Evolutionary conservation across 2,888 invertebrate genomes (phyloP), one percentile per base, ranked within the genome.

Genomic region (Amiota communis): DNA sequence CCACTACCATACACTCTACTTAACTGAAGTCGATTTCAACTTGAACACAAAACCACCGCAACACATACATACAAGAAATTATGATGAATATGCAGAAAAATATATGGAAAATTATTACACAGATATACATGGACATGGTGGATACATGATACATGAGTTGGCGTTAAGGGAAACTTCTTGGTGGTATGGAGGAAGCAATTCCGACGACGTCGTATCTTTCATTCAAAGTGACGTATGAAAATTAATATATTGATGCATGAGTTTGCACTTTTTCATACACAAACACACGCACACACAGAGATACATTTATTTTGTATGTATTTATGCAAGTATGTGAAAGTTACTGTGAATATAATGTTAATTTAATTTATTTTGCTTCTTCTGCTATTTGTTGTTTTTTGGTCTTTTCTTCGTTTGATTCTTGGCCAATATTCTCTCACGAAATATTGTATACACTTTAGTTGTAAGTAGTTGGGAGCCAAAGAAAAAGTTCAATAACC

Each of bases 51-150:
- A 67, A 49, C 11, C 49, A 48, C 11, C 9, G 20, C 17, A n/a
- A 59, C 10, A 11, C 4, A 49, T 20, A 67, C 17, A 67, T 47
- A n/a, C n/a, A 47, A 72, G 69, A 71, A 67, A 65, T 77, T 68
- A 72, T 80, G 84, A 81, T 81, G 84, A 85, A 80, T 78, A 79
- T 78, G 85, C 81, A 75, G 75, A 77, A 83, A 80, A 72, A 8
- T 81, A 74, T 47, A 67, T 63, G 65, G 77, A 67, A 78, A 73
- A 67, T 72, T 67, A 57, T 72, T 36, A 36, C 36, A 46, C 59
- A 72, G 23, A 70, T 77, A 67, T 61, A 51, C 56, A 51, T 65
- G 69, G 63, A 64, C 23, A 59, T 67, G 63, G 59, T 67, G 63
- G 59, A 57, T 67, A 47, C 46, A 36, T 48, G n/a, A 17, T 17